Evolutionary conservation across 2,888 invertebrate species (phyloP), one percentile per base, ranked within the genome.

Genomic region (Crossocerus cetratus): DNA sequence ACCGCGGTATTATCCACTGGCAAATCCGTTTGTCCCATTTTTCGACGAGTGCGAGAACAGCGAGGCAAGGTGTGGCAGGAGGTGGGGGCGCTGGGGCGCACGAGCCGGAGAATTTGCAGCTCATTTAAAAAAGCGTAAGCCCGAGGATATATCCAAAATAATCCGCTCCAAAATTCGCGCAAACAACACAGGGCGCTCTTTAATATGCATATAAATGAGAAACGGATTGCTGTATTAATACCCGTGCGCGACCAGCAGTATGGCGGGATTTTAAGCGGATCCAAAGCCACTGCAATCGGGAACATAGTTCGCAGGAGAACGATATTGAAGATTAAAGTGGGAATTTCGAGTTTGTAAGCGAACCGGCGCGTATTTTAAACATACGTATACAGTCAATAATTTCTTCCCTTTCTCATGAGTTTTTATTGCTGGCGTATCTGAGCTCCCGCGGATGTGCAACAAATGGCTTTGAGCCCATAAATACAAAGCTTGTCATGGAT

Each of bases 271-370:
- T 32, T 32, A 32, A 32, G 2, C 32, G 32, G 11, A 4, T 11
- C 11, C 32, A 32, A 32, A 32, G 32, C 32, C 49, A 49, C n/a
- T 49, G 55, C 45, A 69, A 55, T 55, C 21, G 16, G 43, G 8
- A 49, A 69, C 59, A 69, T 59, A 16, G 49, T 59, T 32, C 20
- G 60, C 69, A 32, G 8, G 5, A n/a, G n/a, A 32, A 32, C 8
- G 32, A 32, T 32, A 32, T 32, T 32, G 8, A 3, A 32, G 32
- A 32, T 32, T 32, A 11, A 32, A 32, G 32, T 32, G 32, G 32
- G 32, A 32, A 32, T 8, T 32, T 8, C 32, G 32, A 32, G 32
- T 4, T 32, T 32, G 11, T 11, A 5, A 11, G 0, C 5, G 11
- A 32, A 32, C 5, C 32, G 32, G n/a, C n/a, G n/a, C n/a, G n/a